A percentile compares a stretch with the other conserved stretches of the same genome.
Conservation (phyloP, 2,888 invertebrate species). For the Drosophila falleni region DNA sequence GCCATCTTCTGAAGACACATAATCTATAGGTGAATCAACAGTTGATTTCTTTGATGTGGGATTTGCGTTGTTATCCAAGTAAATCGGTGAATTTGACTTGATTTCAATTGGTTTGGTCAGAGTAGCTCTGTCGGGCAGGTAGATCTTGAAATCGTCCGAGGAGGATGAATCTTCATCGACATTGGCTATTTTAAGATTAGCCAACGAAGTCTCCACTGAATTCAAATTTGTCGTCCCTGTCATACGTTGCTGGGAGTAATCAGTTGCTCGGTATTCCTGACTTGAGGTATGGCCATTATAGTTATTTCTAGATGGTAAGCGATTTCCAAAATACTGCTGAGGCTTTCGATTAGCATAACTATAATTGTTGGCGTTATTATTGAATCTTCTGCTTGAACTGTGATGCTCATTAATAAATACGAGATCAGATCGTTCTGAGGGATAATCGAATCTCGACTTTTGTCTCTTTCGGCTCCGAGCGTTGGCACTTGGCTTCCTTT, state of each 20-base stretch:
- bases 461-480: background rate
- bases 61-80: background rate
- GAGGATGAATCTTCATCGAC: background rate
- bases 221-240: background rate
- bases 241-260: background rate
- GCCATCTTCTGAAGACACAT: conserved; percentile 23
- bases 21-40: background rate
- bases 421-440: conserved; percentile 31
- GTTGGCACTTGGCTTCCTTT: conserved; percentile 65
- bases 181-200: background rate
- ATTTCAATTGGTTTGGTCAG: background rate
- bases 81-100: background rate
- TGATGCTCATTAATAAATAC: conserved; percentile 46
- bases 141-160: conserved; percentile 3
- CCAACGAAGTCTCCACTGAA: conserved; percentile 13
- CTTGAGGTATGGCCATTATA: background rate
- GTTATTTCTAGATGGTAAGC: background rate
- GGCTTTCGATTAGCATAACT: no score
- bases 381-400: background rate
- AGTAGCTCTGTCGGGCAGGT: background rate
- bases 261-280: background rate
- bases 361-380: conserved; percentile 2
- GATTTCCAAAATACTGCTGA: background rate
- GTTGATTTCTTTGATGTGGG: background rate
- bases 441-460: conserved; percentile 18